Conservation (phyloP, 2,888 invertebrate genomes). For the Rhagonycha fulva region DNA sequence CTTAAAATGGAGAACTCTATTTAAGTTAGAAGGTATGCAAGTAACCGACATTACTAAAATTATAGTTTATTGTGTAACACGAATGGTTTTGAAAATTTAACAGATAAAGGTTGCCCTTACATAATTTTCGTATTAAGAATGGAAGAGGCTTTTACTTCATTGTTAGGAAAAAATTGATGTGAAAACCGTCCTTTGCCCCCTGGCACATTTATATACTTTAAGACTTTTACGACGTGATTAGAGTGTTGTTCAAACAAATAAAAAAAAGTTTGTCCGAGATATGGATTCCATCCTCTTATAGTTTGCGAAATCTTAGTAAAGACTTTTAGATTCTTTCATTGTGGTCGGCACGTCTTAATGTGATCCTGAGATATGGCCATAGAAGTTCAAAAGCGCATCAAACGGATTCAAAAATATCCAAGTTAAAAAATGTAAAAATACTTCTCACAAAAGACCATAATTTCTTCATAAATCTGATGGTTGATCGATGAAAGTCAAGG, state of each 20-base stretch:
- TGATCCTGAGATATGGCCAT: not conserved
- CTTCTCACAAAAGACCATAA: not conserved
- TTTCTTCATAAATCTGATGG: no score
- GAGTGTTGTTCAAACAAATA: not conserved
- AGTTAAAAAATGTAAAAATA: not conserved
- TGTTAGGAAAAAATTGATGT: not conserved
- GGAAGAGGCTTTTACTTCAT: not conserved
- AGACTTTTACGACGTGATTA: not conserved
- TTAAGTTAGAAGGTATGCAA: conserved; percentile 16
- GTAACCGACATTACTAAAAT: conserved; percentile 26
- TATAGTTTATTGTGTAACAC: conserved; percentile 25
- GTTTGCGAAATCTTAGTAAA: not conserved
- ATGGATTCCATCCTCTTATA: not conserved
- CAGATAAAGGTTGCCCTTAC: not conserved
- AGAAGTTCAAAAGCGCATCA: not conserved
- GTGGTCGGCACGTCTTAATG: not conserved
- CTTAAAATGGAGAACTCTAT: conserved; percentile 7
- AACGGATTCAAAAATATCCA: not conserved
- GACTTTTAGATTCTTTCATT: not conserved
- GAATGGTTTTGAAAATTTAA: conserved; percentile 16
- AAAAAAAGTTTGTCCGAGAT: not conserved
- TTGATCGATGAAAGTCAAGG: no score
- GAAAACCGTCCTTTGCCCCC: not conserved
- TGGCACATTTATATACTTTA: not conserved
- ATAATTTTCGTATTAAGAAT: not conserved